A percentile compares a stretch with the other conserved stretches of the same genome.
Conservation (phyloP, 2,113 vertebrate genomes). For the Mesocricetus auratus region DNA sequence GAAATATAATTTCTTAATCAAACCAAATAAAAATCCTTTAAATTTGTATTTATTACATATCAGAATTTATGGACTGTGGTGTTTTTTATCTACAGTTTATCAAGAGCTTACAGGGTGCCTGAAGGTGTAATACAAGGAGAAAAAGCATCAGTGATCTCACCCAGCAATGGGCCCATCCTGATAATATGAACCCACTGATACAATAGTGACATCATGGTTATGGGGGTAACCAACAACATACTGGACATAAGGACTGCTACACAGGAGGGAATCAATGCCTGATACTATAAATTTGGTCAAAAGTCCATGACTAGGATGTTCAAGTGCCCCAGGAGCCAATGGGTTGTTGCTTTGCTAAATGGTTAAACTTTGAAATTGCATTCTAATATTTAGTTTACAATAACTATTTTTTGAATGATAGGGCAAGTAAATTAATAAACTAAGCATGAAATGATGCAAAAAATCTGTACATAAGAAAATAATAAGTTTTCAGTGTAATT, state of each 20-base stretch:
- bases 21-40: background rate
- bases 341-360: background rate
- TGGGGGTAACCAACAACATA: background rate
- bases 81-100: background rate
- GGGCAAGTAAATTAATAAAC: constrained; percentile 53
- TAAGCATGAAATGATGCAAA: constrained; percentile 1
- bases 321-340: background rate
- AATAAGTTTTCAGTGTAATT: constrained; percentile 58
- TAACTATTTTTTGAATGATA: background rate
- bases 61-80: background rate
- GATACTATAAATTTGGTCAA: background rate
- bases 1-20: background rate
- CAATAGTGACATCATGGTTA: background rate
- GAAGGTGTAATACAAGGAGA: background rate
- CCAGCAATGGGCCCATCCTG: background rate
- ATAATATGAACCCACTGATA: background rate
- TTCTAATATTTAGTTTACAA: background rate
- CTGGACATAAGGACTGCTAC: too few species aligned
- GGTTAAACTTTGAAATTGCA: background rate
- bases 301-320: background rate
- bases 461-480: constrained; percentile 51
- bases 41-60: constrained; percentile 6
- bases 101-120: background rate
- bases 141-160: background rate
- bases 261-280: background rate